Evolutionary conservation across 2,888 invertebrate genomes (phyloP).

Genomic region (Zygogramma bicolorata): DNA sequence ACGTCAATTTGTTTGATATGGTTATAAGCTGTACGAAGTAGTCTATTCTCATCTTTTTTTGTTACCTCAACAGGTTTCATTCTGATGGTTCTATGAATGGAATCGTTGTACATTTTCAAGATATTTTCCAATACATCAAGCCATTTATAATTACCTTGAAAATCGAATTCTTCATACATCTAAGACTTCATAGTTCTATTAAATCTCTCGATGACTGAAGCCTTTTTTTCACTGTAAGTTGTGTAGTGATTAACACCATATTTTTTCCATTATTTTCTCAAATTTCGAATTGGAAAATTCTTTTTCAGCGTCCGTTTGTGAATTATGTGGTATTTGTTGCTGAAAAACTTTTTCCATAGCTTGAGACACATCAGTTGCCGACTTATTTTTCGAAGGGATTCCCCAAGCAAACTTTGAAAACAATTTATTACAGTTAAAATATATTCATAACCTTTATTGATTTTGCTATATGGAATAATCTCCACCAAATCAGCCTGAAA

Average conservation of each 20-base stretch:
- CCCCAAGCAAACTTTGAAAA: not conserved
- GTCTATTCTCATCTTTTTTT: not conserved
- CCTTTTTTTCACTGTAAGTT: not conserved
- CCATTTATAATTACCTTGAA: no score
- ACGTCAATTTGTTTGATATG: not conserved
- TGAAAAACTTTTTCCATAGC: not conserved
- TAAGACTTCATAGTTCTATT: not conserved
- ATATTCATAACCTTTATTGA: no score
- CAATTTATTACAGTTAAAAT: no score
- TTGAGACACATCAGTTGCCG: not conserved
- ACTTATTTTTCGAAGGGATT: not conserved
- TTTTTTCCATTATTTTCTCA: not conserved
- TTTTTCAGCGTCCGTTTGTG: not conserved
- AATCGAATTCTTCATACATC: not conserved
- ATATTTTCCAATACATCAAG: no score
- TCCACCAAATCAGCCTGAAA: no score
- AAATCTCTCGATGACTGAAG: not conserved
- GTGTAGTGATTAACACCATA: not conserved
- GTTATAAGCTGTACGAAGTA: not conserved
- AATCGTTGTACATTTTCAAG: not conserved
- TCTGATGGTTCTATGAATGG: not conserved
- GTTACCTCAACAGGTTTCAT: not conserved
- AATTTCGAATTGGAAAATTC: not conserved
- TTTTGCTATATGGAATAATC: no score
- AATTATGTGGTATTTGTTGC: not conserved